Conservation (phyloP, 1,140 invertebrate genomes). For the Spodoptera litura region DNA sequence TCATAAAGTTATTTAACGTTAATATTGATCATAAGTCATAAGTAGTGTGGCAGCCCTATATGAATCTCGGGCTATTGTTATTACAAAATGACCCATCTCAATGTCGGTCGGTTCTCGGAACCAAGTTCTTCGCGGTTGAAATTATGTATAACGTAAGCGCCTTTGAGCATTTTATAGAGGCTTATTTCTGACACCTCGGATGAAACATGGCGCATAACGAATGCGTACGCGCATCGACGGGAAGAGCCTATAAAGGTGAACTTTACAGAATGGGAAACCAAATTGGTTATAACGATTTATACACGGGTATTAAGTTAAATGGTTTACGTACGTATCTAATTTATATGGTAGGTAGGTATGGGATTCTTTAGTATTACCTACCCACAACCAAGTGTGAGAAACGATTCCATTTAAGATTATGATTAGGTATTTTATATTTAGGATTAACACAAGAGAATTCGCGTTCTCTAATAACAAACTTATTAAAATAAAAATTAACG, state of each 20-base stretch:
- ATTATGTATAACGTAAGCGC: constrained; percentile 70
- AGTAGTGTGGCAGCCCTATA: constrained; percentile 64
- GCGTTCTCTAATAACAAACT: no score
- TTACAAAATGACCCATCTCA: constrained; percentile 84
- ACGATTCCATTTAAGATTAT: background rate
- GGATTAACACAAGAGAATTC: no score
- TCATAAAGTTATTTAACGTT: constrained; percentile 15
- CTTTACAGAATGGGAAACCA: constrained; percentile 62
- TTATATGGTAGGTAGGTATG: constrained; percentile 20
- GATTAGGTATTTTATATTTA: no score
- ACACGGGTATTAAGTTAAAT: constrained; percentile 47
- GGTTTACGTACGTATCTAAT: constrained; percentile 40
- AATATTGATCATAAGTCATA: constrained; percentile 13
- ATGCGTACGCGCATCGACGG: constrained; percentile 61
- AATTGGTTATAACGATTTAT: constrained; percentile 68
- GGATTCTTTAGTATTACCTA: background rate
- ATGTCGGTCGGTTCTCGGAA: constrained; percentile 80
- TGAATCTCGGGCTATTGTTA: constrained; percentile 66
- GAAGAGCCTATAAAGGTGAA: constrained; percentile 53
- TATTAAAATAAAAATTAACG: no score
- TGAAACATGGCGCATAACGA: constrained; percentile 75
- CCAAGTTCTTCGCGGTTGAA: constrained; percentile 54
- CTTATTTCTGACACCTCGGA: constrained; percentile 81
- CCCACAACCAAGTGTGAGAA: constrained; percentile 2
- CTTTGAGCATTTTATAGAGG: constrained; percentile 76